These are phyloP conservation scores for Vicugna pacos DNA, from an alignment of 2,113 vertebrate genomes.

Conservation along the genomic window DNA sequence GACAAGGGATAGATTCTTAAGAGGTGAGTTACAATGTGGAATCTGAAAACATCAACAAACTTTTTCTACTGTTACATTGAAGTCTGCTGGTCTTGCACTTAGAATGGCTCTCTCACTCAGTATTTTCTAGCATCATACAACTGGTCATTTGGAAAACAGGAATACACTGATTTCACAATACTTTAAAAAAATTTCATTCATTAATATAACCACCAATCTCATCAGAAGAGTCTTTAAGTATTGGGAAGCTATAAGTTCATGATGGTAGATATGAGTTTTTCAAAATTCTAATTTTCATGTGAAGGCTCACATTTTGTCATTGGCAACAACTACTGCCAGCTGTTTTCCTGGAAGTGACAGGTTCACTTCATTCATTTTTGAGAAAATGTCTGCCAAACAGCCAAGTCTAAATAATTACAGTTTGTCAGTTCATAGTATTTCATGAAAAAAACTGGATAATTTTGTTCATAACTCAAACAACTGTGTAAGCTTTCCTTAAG, in stretches of 20 bases:
- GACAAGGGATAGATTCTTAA: slow-evolving; percentile 6
- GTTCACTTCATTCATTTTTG: background rate
- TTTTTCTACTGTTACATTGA: background rate
- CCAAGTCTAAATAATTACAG: background rate
- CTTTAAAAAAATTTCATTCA: background rate
- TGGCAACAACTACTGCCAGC: background rate
- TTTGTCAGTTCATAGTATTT: background rate
- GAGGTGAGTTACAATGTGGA: background rate
- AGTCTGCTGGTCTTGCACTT: background rate
- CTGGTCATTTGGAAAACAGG: background rate
- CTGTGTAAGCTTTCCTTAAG: background rate
- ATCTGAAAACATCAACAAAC: background rate
- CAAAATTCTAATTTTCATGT: slow-evolving; percentile 28
- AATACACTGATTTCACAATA: background rate
- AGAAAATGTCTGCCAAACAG: slow-evolving; percentile 21
- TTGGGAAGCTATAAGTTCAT: background rate
- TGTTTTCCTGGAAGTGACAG: slow-evolving; percentile 27
- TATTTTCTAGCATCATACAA: background rate
- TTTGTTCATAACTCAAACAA: slow-evolving; percentile 29
- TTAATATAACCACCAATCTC: background rate
- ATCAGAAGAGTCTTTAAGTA: slow-evolving; percentile 4
- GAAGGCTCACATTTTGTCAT: slow-evolving; percentile 26
- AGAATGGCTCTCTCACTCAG: background rate
- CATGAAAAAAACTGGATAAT: background rate
- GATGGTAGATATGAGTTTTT: background rate